Evolutionary conservation across 2,113 vertebrate genomes (phyloP).

Genomic region (Tinamus guttatus): DNA sequence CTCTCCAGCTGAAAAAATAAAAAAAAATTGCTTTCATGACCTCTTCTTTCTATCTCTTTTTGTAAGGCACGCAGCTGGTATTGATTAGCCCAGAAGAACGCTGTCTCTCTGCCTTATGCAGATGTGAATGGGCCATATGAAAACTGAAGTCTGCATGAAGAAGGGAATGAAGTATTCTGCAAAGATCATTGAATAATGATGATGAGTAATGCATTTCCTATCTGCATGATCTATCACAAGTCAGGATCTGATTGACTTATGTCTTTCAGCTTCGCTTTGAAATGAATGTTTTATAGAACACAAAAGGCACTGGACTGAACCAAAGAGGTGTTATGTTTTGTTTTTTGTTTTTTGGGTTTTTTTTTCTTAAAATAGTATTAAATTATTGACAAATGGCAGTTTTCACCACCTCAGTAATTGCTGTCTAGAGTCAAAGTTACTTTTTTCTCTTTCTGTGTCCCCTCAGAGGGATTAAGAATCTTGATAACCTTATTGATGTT

Average conservation of each 20-base stretch:
- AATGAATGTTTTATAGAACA: background rate
- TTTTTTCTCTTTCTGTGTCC: background rate
- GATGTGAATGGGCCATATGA: background rate
- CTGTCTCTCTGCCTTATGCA: rapidly evolving
- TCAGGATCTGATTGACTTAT: background rate
- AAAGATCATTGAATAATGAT: background rate
- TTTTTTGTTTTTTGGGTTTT: too few relatives aligned
- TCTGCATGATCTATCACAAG: rapidly evolving
- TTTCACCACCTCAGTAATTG: background rate
- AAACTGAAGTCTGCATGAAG: background rate
- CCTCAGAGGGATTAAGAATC: background rate
- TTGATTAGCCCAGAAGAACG: background rate
- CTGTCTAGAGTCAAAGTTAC: background rate
- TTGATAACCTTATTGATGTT: background rate
- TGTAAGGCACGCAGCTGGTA: background rate
- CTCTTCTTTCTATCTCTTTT: background rate
- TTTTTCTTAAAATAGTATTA: background rate
- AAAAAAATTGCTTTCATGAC: background rate
- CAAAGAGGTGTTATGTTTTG: background rate
- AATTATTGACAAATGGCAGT: background rate
- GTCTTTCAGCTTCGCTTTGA: slow-evolving; percentile 1
- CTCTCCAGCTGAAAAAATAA: background rate
- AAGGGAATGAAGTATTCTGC: background rate
- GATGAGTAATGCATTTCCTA: slow-evolving; percentile 17
- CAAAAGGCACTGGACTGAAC: background rate